These are phyloP conservation scores for Drosophila antonietae DNA, from an alignment of 2,888 invertebrate species.

Conservation along the genomic window DNA sequence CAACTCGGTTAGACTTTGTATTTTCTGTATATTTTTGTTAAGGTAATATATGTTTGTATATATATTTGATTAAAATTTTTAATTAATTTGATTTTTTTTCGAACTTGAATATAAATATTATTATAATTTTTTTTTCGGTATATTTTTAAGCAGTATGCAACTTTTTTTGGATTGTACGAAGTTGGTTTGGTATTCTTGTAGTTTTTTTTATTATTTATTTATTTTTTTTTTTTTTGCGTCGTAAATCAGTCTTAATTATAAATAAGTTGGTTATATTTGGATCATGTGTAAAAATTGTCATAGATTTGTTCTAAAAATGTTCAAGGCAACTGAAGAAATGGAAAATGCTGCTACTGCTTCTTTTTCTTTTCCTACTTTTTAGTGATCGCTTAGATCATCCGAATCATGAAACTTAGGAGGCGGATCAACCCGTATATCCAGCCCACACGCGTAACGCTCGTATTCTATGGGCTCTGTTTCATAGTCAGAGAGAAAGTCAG, in stretches of 20 bases:
- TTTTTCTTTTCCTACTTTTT: slow-evolving; percentile 18
- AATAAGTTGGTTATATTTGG: slow-evolving; percentile 76
- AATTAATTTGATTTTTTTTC: slow-evolving; percentile 55
- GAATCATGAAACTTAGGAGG: slow-evolving; percentile 92
- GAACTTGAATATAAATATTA: slow-evolving; percentile 31
- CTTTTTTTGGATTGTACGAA: slow-evolving; percentile 31
- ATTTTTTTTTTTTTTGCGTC: slow-evolving; percentile 54
- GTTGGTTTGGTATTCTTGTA: slow-evolving; percentile 27
- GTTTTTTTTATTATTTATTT: slow-evolving; percentile 32
- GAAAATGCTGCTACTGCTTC: slow-evolving; percentile 63
- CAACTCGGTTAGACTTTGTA: slow-evolving; percentile 46
- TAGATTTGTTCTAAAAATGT: slow-evolving; percentile 71
- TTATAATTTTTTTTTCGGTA: not conserved
- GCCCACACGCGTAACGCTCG: slow-evolving; percentile 90
- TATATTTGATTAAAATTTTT: slow-evolving; percentile 73
- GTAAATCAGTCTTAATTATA: slow-evolving; percentile 83
- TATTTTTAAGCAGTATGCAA: slow-evolving; percentile 36
- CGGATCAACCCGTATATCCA: slow-evolving; percentile 91
- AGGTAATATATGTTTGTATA: slow-evolving; percentile 33
- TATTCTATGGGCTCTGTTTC: slow-evolving; percentile 87
- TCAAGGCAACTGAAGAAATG: slow-evolving; percentile 73
- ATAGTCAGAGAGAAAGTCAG: slow-evolving; percentile 85
- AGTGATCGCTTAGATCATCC: slow-evolving; percentile 85
- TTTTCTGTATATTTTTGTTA: slow-evolving; percentile 39
- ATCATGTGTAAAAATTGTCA: slow-evolving; percentile 70